phyloP scores from a whole-genome alignment of 2,113 vertebrate genomes.

The Tauraco erythrolophus region DNA sequence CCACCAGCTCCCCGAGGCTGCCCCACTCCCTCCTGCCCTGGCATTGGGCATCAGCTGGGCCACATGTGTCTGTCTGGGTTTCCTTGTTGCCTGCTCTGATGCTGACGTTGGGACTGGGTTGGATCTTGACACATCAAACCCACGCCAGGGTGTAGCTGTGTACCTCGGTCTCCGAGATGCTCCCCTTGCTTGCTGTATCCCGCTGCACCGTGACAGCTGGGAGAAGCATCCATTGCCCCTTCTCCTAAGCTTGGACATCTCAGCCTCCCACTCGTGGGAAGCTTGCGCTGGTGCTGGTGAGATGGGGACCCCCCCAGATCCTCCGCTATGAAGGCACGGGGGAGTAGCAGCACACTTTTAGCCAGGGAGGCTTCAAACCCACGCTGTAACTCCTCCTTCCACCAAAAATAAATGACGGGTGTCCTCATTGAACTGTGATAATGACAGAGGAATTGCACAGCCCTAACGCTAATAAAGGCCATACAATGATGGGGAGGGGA shows the following conservation, averaged over 20 bases:
- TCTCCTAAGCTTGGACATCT: not conserved
- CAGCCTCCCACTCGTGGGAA: accelerated
- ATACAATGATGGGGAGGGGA: not conserved
- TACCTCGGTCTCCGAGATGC: not conserved
- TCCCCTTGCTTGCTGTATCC: not conserved
- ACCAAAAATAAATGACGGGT: not conserved
- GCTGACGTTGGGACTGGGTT: not conserved
- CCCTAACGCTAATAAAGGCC: not conserved
- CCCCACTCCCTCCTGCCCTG: not conserved
- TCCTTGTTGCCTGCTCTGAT: accelerated
- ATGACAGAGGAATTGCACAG: not conserved
- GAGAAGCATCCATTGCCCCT: not conserved
- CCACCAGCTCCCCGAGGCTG: not conserved
- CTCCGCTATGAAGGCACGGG: not conserved
- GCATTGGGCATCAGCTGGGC: not conserved
- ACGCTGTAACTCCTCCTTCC: not conserved
- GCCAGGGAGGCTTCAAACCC: not conserved
- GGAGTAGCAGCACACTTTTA: not conserved
- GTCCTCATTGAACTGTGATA: not conserved
- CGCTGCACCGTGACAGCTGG: accelerated
- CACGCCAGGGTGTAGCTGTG: accelerated
- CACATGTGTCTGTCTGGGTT: not conserved
- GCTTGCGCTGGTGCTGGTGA: not conserved
- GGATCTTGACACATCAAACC: not conserved
- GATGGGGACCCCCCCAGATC: accelerated